These are phyloP conservation scores for Noctua janthe DNA, from an alignment of 2,888 invertebrate genomes.

Conservation along the genomic window DNA sequence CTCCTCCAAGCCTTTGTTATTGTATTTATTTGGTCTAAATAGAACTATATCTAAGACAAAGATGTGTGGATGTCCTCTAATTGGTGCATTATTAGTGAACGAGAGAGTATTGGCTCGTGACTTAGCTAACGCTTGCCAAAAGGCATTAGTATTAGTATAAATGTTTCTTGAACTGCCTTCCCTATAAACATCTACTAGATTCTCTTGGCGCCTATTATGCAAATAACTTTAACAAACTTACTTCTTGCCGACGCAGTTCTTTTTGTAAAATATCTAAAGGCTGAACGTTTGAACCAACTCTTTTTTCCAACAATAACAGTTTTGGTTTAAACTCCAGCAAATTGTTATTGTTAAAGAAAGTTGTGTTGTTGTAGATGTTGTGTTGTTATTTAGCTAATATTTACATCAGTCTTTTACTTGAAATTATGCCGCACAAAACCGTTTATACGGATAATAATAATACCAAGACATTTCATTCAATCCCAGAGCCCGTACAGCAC, in stretches of 20 bases:
- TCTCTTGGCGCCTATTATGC: not conserved
- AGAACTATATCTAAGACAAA: not conserved
- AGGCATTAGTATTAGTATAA: constrained; percentile 9
- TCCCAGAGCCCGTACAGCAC: constrained; percentile 21
- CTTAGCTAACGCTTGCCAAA: constrained; percentile 6
- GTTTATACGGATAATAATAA: not conserved
- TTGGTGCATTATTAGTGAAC: constrained; percentile 11
- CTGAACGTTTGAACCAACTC: not conserved
- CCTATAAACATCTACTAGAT: not conserved
- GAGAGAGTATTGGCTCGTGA: constrained; percentile 12
- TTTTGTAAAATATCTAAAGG: not conserved
- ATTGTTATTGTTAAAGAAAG: not conserved
- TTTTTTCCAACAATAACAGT: not conserved
- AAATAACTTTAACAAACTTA: not conserved
- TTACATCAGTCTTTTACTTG: not conserved
- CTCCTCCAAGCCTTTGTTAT: not conserved
- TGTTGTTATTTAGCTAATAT: not conserved
- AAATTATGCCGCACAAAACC: not conserved
- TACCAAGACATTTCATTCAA: constrained; percentile 17
- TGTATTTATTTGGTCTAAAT: not conserved
- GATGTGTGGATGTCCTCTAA: not conserved
- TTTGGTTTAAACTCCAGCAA: not conserved
- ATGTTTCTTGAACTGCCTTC: not conserved
- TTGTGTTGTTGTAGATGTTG: not conserved
- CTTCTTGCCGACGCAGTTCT: not conserved